Evolutionary conservation across 37 sponge, comb jelly and placozoan genomes (phyloP), one percentile per base, ranked within the genome.

Genomic region (Bolinopsis microptera): DNA sequence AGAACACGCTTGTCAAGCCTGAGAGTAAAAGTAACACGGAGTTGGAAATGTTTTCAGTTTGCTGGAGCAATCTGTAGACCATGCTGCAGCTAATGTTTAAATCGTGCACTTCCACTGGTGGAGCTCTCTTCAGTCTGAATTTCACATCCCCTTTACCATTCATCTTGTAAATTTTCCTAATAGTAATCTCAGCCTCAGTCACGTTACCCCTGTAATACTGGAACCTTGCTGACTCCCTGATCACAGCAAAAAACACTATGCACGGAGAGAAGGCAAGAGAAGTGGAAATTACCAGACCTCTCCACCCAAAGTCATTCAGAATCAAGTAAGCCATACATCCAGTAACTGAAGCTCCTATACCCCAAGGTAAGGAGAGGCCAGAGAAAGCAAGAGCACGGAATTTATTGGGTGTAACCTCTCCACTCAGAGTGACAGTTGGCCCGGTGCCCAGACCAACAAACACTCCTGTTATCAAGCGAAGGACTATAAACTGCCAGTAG

Each of bases 221-320:
- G 35, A 35, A 77, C 36, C 80, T 77, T 1, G 80, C 33, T 16
- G 80, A 77, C 33, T 77, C 80, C 36, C 80, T 77, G 80, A 77
- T 77, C 18, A 27, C 27, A 18, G 80, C 80, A 34, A 77, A 32
- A 36, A 77, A 35, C 35, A 77, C 21, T 35, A 77, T 18, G 18
- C 80, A 77, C 3, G 80, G 80, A 16, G 80, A 77, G 80, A 77
- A 77, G 36, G 36, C 35, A 34, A 77, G 13, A 16, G 80, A 21
- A 34, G 32, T 77, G 18, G 35, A 16, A 8, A 77, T 27, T 0
- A 77, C 36, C 1, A 77, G 80, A 77, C 80, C 80, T 18, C 80
- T 32, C 80, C 80, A 77, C 34, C 80, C 80, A 31, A 32, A 35
- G 1, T 21, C 33, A 32, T 77, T 32, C 80, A 77, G 27, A 32